A percentile compares a stretch with the other conserved stretches of the same genome.
Conservation (phyloP, 2,888 invertebrate species). For the Dione vanillae region DNA sequence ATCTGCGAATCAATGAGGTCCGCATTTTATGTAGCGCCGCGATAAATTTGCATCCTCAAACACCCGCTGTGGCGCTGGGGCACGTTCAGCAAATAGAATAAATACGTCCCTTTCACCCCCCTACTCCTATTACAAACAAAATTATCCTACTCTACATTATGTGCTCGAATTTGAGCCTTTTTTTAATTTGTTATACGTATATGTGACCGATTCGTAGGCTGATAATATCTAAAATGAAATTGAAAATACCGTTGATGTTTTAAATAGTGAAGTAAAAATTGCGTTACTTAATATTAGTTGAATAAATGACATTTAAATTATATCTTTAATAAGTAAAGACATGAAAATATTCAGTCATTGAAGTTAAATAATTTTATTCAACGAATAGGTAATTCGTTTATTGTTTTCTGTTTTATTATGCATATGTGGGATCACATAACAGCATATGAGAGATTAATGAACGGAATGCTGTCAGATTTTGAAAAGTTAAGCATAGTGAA, state of each 20-base stretch:
- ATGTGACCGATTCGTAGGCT: not conserved
- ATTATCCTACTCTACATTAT: conserved; percentile 73
- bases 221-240: not conserved
- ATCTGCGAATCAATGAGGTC: conserved; percentile 76
- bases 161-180: conserved; percentile 53
- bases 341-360: not conserved
- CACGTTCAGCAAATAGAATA: conserved; percentile 83
- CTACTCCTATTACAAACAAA: conserved; percentile 71
- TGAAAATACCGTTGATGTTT: not conserved
- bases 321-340: too few species aligned
- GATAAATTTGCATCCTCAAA: conserved; percentile 83
- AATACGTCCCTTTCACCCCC: conserved; percentile 70
- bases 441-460: conserved; percentile 52
- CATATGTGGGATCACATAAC: conserved; percentile 40
- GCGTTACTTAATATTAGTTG: not conserved
- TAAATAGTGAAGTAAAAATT: not conserved
- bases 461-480: conserved; percentile 72
- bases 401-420: not conserved
- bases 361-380: not conserved
- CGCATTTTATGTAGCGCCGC: conserved; percentile 78
- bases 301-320: not conserved
- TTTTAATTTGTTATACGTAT: conserved; percentile 34
- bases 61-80: conserved; percentile 72
- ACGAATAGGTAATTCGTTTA: not conserved
- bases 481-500: conserved; percentile 68